phyloP scores from a whole-genome alignment of 2,113 vertebrate species.

The Macquaria ambigua region DNA sequence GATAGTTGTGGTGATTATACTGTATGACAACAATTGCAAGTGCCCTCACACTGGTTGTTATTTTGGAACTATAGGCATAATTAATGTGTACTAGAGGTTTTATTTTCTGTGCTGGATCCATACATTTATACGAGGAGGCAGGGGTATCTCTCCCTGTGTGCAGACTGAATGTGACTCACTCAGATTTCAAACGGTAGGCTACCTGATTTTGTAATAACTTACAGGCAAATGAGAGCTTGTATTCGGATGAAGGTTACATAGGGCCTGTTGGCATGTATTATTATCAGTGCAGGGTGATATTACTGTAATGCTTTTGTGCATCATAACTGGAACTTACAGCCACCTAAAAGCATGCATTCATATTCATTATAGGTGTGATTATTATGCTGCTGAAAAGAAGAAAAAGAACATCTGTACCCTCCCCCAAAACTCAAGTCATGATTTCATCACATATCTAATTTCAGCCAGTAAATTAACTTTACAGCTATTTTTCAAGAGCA shows the following conservation, averaged over 20 bases:
- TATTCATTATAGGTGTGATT: slow-evolving; percentile 64
- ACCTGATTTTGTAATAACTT: slow-evolving; percentile 46
- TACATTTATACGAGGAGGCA: slow-evolving; percentile 72
- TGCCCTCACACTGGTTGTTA: slow-evolving; percentile 82
- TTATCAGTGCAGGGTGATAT: slow-evolving; percentile 55
- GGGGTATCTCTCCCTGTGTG: slow-evolving; percentile 59
- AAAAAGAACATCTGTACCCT: slow-evolving; percentile 44
- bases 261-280: slow-evolving; percentile 66
- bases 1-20: slow-evolving; percentile 82
- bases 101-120: slow-evolving; percentile 74
- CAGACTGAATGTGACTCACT: slow-evolving; percentile 81
- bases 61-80: slow-evolving; percentile 78
- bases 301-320: slow-evolving; percentile 64
- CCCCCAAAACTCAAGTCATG: slow-evolving; percentile 28
- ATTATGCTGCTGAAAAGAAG: slow-evolving; percentile 55
- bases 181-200: slow-evolving; percentile 46
- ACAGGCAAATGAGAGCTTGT: slow-evolving; percentile 39
- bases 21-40: slow-evolving; percentile 82
- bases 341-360: slow-evolving; percentile 74
- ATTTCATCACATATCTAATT: slow-evolving; percentile 38
- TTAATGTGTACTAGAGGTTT: slow-evolving; percentile 73
- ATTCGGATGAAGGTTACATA: slow-evolving; percentile 40
- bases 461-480: slow-evolving; percentile 16
- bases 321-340: slow-evolving; percentile 66
- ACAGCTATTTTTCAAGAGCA: slow-evolving; percentile 19